These are phyloP conservation scores for Bagarius yarrelli DNA, from an alignment of 2,113 vertebrate species.

Conservation along the genomic window DNA sequence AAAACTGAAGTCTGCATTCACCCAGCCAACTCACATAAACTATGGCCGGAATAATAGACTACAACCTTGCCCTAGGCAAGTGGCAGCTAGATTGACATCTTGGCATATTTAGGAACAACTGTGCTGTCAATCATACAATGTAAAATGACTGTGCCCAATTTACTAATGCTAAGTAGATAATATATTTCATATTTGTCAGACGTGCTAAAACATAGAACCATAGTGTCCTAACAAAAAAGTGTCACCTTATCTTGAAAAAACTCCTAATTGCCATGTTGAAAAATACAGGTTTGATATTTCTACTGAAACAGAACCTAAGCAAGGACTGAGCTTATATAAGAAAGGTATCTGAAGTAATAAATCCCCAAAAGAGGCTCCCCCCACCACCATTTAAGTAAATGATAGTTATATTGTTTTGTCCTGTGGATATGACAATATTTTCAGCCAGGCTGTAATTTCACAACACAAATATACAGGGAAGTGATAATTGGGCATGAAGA, in stretches of 20 bases:
- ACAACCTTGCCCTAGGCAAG: slow-evolving; percentile 14
- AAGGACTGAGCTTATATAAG: slow-evolving; percentile 47
- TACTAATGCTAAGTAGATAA: not conserved
- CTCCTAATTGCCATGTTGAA: slow-evolving; percentile 50
- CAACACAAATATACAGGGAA: slow-evolving; percentile 59
- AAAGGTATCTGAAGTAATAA: slow-evolving; percentile 73
- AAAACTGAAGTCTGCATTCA: not conserved
- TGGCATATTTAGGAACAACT: slow-evolving; percentile 21
- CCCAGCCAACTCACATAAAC: slow-evolving; percentile 5
- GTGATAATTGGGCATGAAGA: slow-evolving; percentile 59
- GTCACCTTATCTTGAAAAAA: slow-evolving; percentile 17
- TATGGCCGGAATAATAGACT: slow-evolving; percentile 4
- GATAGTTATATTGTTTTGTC: slow-evolving; percentile 70
- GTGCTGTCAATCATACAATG: slow-evolving; percentile 14
- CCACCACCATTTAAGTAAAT: slow-evolving; percentile 66
- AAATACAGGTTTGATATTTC: slow-evolving; percentile 58
- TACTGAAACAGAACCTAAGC: slow-evolving; percentile 29
- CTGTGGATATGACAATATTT: slow-evolving; percentile 51
- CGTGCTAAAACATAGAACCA: not conserved
- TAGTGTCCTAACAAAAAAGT: slow-evolving; percentile 4
- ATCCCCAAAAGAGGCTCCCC: slow-evolving; percentile 59
- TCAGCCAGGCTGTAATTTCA: slow-evolving; percentile 64
- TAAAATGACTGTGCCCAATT: slow-evolving; percentile 22
- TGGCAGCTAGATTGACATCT: slow-evolving; percentile 16
- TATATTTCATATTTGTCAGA: slow-evolving; percentile 6